Base-by-base conservation (phyloP, 2,113 vertebrate genomes). In the Muntiacus muntjak region DNA sequence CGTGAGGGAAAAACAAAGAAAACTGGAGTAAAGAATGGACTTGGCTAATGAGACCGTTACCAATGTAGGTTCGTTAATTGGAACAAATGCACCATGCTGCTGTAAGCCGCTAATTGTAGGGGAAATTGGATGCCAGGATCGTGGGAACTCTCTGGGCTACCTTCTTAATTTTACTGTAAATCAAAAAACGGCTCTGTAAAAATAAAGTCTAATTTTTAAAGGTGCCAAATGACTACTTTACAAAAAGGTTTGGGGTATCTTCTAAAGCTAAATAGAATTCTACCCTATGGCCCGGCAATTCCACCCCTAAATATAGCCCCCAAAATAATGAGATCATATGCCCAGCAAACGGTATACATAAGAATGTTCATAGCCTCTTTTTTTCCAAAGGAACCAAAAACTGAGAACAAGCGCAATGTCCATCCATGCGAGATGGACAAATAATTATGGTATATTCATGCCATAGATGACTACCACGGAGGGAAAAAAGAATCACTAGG, bases 61-160 rank as follows among this genome's bases (percentile, higher is more conserved):
- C 14, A 7, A 8, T 17, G 6, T 14, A 2, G 43, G 33, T 15
- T 57, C 33, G 7, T 14, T 14, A 6, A 1, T 1, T 2, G 17
- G 25, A 6, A n/a, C 10, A 14, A 30, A 36, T 1, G 14, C 1
- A 2, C 12, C 43, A 1, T 0, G 1, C 43, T 14, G 83, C 40
- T 5, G 33, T 1, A 3, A 47, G 54, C 19, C 0, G 3, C 62
- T 36, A 50, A 13, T 3, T 1, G 28, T 5, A 8, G 52, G 3
- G 60, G 74, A 55, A 19, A 7, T 6, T 4, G 5, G 50, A 16
- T 0, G 15, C 45, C 23, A 8, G 26, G 45, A 5, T 4, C 1
- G 7, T 19, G n/a, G 54, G 33, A 26, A 6, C 71, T 25, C 33
- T 89, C 89, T 6, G 10, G 4, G 14, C 25, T 3, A 6, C 30